Conservation (phyloP, 2,888 invertebrate genomes). For the Pterostichus niger region DNA sequence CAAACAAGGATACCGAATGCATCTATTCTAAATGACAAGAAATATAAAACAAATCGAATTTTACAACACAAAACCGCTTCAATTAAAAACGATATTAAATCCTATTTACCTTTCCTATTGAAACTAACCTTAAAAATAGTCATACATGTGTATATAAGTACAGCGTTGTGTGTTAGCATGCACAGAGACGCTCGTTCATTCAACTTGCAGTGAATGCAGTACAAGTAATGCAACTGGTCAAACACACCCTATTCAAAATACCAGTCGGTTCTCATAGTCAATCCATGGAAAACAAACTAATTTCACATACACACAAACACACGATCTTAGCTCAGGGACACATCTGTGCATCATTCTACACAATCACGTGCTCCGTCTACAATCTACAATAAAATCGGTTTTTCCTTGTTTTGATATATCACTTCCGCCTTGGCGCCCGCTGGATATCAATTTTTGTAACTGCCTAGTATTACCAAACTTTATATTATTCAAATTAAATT, state of each 20-base stretch:
- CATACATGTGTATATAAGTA: background rate
- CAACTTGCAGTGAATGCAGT: conserved; percentile 1
- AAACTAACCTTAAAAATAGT: background rate
- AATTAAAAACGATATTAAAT: conserved; percentile 7
- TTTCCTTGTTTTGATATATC: conserved; percentile 49
- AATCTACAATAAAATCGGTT: conserved; percentile 22
- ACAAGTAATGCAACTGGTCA: background rate
- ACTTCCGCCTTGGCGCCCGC: conserved; percentile 17
- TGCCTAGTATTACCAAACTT: too few species aligned
- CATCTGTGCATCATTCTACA: conserved; percentile 18
- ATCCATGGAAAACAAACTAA: conserved; percentile 15
- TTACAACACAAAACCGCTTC: background rate
- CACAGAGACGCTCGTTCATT: conserved; percentile 2
- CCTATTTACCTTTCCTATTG: background rate
- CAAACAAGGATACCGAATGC: too few species aligned
- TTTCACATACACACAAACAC: background rate
- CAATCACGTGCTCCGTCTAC: background rate
- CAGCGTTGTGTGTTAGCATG: background rate
- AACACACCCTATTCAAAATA: conserved; percentile 26
- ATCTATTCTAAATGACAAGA: background rate
- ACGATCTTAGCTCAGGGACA: conserved; percentile 26
- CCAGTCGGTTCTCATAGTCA: conserved; percentile 18
- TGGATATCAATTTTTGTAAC: background rate
- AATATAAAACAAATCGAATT: background rate
- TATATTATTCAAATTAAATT: too few species aligned